These are phyloP conservation scores for Myopa tessellatipennis DNA, from an alignment of 2,888 invertebrate species.

Conservation along the genomic window DNA sequence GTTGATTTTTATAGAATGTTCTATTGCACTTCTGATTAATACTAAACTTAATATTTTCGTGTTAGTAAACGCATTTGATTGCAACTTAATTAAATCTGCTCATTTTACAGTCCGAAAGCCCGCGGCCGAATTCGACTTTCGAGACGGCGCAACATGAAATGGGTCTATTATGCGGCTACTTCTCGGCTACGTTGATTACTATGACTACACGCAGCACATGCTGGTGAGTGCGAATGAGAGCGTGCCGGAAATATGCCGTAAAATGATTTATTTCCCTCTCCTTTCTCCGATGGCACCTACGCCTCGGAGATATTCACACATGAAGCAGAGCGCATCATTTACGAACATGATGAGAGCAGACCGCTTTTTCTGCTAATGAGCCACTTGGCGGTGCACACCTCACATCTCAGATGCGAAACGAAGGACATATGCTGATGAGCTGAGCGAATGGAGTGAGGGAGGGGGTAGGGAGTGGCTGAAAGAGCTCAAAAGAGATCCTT, in stretches of 20 bases:
- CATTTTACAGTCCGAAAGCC: no score
- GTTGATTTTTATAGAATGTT: no score
- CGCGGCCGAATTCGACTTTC: no score
- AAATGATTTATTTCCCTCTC: background rate
- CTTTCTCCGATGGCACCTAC: slow-evolving; percentile 70
- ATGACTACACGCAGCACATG: slow-evolving; percentile 73
- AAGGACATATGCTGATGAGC: slow-evolving; percentile 77
- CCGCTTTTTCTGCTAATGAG: slow-evolving; percentile 85
- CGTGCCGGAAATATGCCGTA: background rate
- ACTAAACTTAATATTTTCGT: no score
- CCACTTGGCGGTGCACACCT: slow-evolving; percentile 85
- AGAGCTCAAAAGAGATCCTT: no score
- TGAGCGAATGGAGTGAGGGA: background rate
- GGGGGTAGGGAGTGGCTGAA: no score
- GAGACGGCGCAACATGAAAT: no score
- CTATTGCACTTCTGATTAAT: no score
- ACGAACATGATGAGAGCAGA: slow-evolving; percentile 70
- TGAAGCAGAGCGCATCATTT: slow-evolving; percentile 75
- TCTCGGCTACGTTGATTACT: slow-evolving; percentile 85
- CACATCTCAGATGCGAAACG: no score
- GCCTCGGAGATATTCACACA: slow-evolving; percentile 79
- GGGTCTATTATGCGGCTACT: slow-evolving; percentile 73
- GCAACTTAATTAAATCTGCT: no score
- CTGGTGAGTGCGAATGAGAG: slow-evolving; percentile 59
- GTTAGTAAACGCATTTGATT: no score